phyloP scores from a whole-genome alignment of 2,797 vertebrate genomes.

The Melanotaenia parkinsoni region DNA sequence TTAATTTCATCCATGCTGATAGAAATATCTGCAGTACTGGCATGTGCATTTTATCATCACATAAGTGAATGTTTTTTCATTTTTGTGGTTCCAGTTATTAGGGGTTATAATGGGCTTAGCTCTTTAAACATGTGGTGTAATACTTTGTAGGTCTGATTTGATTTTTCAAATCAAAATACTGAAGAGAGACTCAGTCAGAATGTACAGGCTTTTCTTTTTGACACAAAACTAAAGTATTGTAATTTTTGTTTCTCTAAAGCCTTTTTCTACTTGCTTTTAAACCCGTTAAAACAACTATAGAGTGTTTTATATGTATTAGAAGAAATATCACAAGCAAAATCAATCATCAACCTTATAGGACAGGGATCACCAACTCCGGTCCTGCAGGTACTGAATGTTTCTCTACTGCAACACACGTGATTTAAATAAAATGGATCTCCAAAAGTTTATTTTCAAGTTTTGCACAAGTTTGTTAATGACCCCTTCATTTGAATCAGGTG shows the following conservation, averaged over 20 bases:
- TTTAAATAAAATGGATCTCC: too few relatives aligned
- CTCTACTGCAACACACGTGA: too few relatives aligned
- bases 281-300: not conserved
- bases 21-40: slow-evolving; percentile 1
- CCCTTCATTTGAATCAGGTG: too few relatives aligned
- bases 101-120: not conserved
- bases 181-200: not conserved
- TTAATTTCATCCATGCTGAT: not conserved
- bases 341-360: too few relatives aligned
- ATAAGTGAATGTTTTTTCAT: not conserved
- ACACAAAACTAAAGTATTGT: not conserved
- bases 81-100: slow-evolving; percentile 1
- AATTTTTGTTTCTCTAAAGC: not conserved
- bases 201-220: not conserved
- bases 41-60: not conserved
- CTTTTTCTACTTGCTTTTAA: not conserved
- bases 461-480: too few relatives aligned
- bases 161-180: not conserved
- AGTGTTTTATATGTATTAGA: not conserved
- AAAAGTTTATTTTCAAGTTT: too few relatives aligned
- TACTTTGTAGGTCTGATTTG: not conserved
- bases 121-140: not conserved
- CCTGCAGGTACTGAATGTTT: too few relatives aligned
- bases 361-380: too few relatives aligned
- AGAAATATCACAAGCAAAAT: too few relatives aligned